Conservation (phyloP, 2,888 invertebrate species). For the Aricia artaxerxes region DNA sequence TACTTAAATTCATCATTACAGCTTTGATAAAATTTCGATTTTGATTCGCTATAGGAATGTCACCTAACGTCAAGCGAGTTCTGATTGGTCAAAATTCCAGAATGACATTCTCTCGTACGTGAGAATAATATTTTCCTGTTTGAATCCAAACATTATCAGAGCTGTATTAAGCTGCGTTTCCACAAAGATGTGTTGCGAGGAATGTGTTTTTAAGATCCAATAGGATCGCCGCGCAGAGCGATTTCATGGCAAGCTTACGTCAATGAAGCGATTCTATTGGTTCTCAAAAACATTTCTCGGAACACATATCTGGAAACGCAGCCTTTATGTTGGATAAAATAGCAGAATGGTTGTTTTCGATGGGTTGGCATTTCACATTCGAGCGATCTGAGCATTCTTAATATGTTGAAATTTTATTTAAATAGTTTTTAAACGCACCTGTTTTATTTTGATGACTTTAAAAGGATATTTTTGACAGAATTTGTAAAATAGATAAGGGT, state of each 20-base stretch:
- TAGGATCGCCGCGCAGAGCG: too few relatives aligned
- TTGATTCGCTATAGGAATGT: background rate
- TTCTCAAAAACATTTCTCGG: too few relatives aligned
- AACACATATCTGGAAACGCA: too few relatives aligned
- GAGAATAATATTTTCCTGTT: background rate
- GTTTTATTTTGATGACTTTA: constrained; percentile 31
- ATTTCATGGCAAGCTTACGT: too few relatives aligned
- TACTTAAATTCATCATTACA: background rate
- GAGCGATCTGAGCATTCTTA: constrained; percentile 59
- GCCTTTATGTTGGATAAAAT: background rate
- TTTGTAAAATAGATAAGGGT: constrained; percentile 1
- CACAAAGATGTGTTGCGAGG: too few relatives aligned
- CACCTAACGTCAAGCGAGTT: background rate
- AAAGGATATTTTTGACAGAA: constrained; percentile 29
- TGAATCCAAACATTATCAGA: background rate
- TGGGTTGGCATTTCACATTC: constrained; percentile 55
- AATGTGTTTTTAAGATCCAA: too few relatives aligned
- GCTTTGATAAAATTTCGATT: background rate
- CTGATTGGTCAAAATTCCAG: too few relatives aligned
- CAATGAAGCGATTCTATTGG: too few relatives aligned
- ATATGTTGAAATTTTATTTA: constrained; percentile 29
- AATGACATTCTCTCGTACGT: too few relatives aligned
- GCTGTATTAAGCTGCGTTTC: background rate
- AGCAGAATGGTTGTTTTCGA: constrained; percentile 43
- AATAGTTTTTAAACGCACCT: constrained; percentile 33